Percentiles rank a stretch among this genome's conserved stretches.
Evolutionary conservation across 92 coral and sea anemone genomes (phyloP).

Genomic region (Bergia puertoricense): DNA sequence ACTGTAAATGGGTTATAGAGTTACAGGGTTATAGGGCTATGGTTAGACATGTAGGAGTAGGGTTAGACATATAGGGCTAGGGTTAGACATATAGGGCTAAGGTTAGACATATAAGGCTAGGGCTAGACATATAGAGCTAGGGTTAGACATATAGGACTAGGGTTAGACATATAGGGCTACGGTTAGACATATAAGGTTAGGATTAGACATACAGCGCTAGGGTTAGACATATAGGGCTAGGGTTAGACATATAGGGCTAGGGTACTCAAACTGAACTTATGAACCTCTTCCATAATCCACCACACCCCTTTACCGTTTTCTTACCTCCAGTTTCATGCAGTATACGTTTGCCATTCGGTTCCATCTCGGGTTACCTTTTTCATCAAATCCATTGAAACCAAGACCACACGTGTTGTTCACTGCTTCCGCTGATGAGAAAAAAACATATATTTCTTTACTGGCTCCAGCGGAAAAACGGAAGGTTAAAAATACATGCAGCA

Average conservation of each 20-base stretch:
- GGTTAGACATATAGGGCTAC: neutral
- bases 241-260: neutral
- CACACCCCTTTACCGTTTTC: neutral
- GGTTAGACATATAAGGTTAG: too few species aligned
- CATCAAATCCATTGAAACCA: slow-evolving; percentile 54
- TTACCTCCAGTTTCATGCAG: slow-evolving; percentile 48
- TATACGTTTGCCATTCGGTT: slow-evolving; percentile 31
- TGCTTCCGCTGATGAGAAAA: slow-evolving; percentile 45
- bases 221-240: neutral
- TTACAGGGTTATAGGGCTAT: too few species aligned
- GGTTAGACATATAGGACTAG: too few species aligned
- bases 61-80: too few species aligned
- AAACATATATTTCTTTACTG: neutral
- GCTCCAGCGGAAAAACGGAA: neutral
- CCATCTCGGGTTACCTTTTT: slow-evolving; percentile 50
- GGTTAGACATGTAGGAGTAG: too few species aligned
- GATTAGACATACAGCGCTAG: neutral
- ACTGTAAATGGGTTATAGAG: too few species aligned
- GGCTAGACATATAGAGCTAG: too few species aligned
- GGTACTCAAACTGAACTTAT: too few species aligned
- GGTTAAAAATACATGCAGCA: too few species aligned
- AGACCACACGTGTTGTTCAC: slow-evolving; percentile 50
- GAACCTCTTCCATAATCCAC: too few species aligned
- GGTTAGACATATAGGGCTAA: too few species aligned
- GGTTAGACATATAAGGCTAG: too few species aligned